These are phyloP conservation scores for Mycteria americana DNA, from an alignment of 2,797 vertebrate species.

Conservation along the genomic window DNA sequence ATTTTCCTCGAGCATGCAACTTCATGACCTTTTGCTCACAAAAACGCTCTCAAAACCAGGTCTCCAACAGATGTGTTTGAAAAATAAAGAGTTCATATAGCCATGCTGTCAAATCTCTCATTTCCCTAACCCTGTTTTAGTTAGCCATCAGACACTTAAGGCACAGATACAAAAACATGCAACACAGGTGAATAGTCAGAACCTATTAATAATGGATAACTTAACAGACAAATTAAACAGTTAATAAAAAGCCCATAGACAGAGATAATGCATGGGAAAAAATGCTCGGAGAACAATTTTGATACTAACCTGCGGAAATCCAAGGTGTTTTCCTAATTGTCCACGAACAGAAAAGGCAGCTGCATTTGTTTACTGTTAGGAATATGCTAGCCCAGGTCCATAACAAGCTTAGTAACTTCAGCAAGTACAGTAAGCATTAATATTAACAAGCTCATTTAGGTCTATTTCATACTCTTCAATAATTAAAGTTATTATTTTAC, in stretches of 20 bases:
- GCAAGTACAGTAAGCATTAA: not conserved
- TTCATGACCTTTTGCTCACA: not conserved
- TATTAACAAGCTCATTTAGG: constrained; percentile 10
- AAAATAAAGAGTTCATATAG: not conserved
- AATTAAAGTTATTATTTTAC: not conserved
- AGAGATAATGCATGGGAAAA: not conserved
- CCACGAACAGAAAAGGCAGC: not conserved
- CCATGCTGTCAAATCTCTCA: not conserved
- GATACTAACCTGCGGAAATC: constrained; percentile 10
- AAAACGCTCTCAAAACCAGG: not conserved
- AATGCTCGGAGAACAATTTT: not conserved
- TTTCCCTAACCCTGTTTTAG: not conserved
- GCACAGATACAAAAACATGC: not conserved
- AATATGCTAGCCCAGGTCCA: not conserved
- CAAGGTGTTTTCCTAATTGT: not conserved
- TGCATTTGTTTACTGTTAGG: not conserved
- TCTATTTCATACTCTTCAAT: not conserved
- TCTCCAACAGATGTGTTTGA: not conserved
- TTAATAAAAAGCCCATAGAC: not conserved
- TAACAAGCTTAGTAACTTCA: not conserved
- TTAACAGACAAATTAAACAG: not conserved
- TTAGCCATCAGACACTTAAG: not conserved
- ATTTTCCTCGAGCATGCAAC: not conserved
- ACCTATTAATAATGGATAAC: not conserved
- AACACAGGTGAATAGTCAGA: not conserved